phyloP scores from a whole-genome alignment of 2,797 vertebrate genomes.

The Percopsis omiscomaycus region DNA sequence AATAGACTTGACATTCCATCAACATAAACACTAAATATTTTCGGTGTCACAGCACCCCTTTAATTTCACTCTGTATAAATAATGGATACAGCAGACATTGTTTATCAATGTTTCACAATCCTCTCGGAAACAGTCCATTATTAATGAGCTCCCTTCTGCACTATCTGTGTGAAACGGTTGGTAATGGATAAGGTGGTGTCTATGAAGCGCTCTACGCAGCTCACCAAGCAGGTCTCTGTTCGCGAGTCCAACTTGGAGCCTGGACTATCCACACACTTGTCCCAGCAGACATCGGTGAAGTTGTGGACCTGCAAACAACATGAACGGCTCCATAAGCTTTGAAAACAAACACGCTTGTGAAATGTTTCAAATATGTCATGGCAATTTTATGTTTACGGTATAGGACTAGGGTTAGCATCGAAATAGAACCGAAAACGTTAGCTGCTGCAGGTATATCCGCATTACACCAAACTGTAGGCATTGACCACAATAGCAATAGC shows the following conservation, averaged over 20 bases:
- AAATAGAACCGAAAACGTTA: no score
- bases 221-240: constrained; percentile 86
- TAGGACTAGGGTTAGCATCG: no score
- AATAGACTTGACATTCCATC: no score
- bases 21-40: no score
- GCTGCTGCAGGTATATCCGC: no score
- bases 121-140: not conserved
- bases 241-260: constrained; percentile 84
- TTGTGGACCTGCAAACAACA: constrained; percentile 80
- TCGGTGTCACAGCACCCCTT: no score
- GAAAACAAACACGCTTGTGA: no score
- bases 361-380: not conserved
- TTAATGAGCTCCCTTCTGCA: constrained; percentile 87
- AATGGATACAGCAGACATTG: not conserved
- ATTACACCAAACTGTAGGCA: no score
- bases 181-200: constrained; percentile 88
- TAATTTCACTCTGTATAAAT: constrained; percentile 1
- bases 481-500: no score
- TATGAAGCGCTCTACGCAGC: constrained; percentile 89
- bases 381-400: not conserved
- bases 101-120: constrained; percentile 9
- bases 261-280: constrained; percentile 88
- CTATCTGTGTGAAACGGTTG: constrained; percentile 89
- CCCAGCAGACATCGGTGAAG: constrained; percentile 92
- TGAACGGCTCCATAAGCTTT: not conserved